Conservation (phyloP, 2,113 vertebrate species). For the Capreolus pygargus region DNA sequence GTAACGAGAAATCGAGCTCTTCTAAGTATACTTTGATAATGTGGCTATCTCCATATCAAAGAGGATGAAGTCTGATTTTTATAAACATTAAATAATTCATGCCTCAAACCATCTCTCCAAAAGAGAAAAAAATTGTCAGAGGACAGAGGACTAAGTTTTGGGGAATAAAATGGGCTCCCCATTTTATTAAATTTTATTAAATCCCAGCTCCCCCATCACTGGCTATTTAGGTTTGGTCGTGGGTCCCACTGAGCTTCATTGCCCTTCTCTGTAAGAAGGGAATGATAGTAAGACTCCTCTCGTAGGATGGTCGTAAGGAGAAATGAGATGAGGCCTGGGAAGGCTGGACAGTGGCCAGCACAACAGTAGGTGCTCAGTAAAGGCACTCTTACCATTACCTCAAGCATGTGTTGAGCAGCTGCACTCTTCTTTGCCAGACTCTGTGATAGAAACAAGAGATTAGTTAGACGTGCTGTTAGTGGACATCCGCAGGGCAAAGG, state of each 20-base stretch:
- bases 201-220: background rate
- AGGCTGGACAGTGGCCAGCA: background rate
- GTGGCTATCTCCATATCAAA: background rate
- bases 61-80: constrained; percentile 15
- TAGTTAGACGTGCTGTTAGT: background rate
- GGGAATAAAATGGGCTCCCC: background rate
- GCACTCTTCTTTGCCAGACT: background rate
- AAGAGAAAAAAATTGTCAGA: background rate
- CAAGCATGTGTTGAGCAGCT: background rate
- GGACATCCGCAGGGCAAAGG: background rate
- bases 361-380: background rate
- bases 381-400: background rate
- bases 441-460: background rate
- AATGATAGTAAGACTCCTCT: background rate
- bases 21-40: background rate
- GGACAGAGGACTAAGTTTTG: background rate
- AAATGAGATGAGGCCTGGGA: background rate
- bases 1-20: background rate
- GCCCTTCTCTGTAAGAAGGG: background rate
- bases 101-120: background rate
- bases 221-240: background rate
- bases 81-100: background rate
- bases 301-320: background rate
- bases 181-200: background rate
- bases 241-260: background rate